Evolutionary conservation across 2,888 invertebrate species (phyloP), one percentile per base, ranked within the genome.

Genomic region (Drosophila meridionalis): DNA sequence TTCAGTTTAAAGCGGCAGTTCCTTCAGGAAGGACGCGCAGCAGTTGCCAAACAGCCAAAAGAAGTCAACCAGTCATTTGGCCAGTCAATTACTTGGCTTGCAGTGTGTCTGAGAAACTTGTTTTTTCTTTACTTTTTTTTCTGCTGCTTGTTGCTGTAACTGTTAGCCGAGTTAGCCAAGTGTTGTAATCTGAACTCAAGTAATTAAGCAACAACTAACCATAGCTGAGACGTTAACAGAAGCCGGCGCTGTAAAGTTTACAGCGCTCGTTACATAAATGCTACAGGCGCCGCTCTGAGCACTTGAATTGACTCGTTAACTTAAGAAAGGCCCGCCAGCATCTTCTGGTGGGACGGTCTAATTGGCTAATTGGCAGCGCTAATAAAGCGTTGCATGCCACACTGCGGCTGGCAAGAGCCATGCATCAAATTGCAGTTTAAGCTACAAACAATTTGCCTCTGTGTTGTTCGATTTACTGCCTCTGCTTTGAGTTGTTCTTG

Each of bases 1-100:
- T 87, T 92, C 88, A 92, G 92, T 92, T 91, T 91, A 88, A 91
- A 91, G 92, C 91, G 92, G 89, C 77, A 87, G 91, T 88, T 92
- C 91, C 92, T 92, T 89, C 90, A 92, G 92, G 90, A 92, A 92
- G 92, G 92, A 92, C 92, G 90, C 88, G 82, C 82, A 73, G 83
- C 77, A 76, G 53, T 69, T 71, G 61, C 82, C 67, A 52, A 3
- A 68, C 58, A 74, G 67, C 53, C 58, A 56, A 68, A 43, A 43
- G 57, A 56, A 70, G 30, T 43, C 60, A 56, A 56, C 55, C 40
- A 71, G 36, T 30, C 36, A 70, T 45, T 55, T 47, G 73, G 59
- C 34, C 40, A 67, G 34, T 38, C 36, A 62, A 42, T 62, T 66
- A 57, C 56, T 70, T 71, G 45, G 45, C 52, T 40, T 32, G 40